Base-by-base conservation (phyloP, 1,140 invertebrate species). In the Lasioglossum albipes region DNA sequence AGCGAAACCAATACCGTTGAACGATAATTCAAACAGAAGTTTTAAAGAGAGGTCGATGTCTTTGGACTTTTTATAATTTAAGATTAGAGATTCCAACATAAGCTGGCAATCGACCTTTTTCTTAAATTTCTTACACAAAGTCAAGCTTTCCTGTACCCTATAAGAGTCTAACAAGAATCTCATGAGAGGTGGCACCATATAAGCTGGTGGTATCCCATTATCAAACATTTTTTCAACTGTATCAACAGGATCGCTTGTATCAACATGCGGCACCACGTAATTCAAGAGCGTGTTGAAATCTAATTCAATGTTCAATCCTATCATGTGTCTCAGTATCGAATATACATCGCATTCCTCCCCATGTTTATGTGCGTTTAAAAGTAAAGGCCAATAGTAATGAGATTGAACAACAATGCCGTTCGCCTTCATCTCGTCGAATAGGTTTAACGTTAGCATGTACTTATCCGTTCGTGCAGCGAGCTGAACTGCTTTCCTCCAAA, bases 311-410 rank as follows among this genome's bases (percentile, higher is more conserved):
- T 93, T 90, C 88, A 94, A 91, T 18, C 90, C 61, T 5, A 92
- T 71, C 94, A 95, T 95, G 69, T 90, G 92, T 66, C 91, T 81
- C 20, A 95, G 54, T 0, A 94, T 91, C 36, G 93, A 90, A 86
- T 95, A 94, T 78, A 95, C 90, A 62, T 94, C 94, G 92, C 75
- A 54, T 79, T 93, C 89, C 0, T 90, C 89, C 7, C 84, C 20
- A 7, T 36, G 66, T 16, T 72, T 71, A 6, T 71, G 72, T 10
- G 81, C 72, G 20, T 82, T 65, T 9, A 90, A 3, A 41, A 93
- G 36, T 36, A 94, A 77, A 20, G 95, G 95, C 95, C 95, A 95
- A 87, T 95, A 95, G 89, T 94, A 95, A 87, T 95, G 94, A 0
- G 93, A 86, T 27, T 94, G 87, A 7, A 95, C 20, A 0, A 92